These are phyloP conservation scores for Autographa pulchrina DNA, from an alignment of 2,888 invertebrate species.

Conservation along the genomic window DNA sequence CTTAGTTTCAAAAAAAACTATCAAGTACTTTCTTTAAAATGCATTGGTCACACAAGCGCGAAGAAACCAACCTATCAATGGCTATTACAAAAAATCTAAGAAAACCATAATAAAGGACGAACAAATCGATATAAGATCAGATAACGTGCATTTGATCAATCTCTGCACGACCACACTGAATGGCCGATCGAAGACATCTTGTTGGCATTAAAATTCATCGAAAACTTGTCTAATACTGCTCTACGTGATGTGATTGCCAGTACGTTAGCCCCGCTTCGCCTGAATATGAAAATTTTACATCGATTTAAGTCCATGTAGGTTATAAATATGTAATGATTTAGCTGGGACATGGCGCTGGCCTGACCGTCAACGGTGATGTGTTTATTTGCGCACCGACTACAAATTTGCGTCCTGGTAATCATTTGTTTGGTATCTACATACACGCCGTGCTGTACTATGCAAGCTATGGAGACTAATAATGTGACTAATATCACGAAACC, in stretches of 20 bases:
- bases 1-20: too few species aligned
- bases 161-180: constrained; percentile 51
- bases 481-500: constrained; percentile 42
- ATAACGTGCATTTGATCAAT: constrained; percentile 60
- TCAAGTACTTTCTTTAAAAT: background rate
- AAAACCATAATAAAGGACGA: constrained; percentile 38
- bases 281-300: constrained; percentile 71
- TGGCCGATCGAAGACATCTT: constrained; percentile 43
- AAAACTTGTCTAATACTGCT: constrained; percentile 77
- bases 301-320: constrained; percentile 66
- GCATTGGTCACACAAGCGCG: background rate
- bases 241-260: constrained; percentile 70
- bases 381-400: constrained; percentile 58
- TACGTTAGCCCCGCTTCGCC: constrained; percentile 55
- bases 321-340: constrained; percentile 69
- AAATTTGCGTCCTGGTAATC: constrained; percentile 53
- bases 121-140: constrained; percentile 42
- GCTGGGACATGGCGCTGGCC: constrained; percentile 40
- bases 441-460: constrained; percentile 17
- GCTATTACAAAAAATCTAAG: constrained; percentile 28
- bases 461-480: constrained; percentile 18
- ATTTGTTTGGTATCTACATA: constrained; percentile 43
- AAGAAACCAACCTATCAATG: background rate
- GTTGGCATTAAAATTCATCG: constrained; percentile 79
- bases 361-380: constrained; percentile 56